Evolutionary conservation across 1,140 invertebrate genomes (phyloP).

Genomic region (Daktulosphaira vitifoliae): DNA sequence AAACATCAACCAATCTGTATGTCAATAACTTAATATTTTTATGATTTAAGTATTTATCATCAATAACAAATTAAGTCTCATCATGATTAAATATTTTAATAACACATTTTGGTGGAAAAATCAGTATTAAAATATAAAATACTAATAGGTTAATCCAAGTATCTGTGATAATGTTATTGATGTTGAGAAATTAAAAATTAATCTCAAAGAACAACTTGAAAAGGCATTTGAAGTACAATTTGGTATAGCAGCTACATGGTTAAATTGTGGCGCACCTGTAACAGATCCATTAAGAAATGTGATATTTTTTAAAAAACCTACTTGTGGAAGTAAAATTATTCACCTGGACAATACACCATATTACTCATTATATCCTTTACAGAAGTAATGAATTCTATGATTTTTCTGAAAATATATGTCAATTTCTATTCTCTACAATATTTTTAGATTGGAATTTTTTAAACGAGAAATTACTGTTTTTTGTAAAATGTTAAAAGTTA

Average conservation of each 20-base stretch:
- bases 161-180: too few species aligned
- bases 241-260: slow-evolving; percentile 5
- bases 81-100: too few species aligned
- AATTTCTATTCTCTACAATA: too few species aligned
- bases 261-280: slow-evolving; percentile 9
- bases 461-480: slow-evolving; percentile 27
- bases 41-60: too few species aligned
- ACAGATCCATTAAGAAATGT: slow-evolving; percentile 18
- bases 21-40: too few species aligned
- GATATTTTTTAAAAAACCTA: slow-evolving; percentile 19
- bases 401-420: too few species aligned
- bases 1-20: too few species aligned
- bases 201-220: slow-evolving; percentile 4
- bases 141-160: too few species aligned
- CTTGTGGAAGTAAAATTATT: not conserved
- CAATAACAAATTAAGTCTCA: too few species aligned
- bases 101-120: too few species aligned
- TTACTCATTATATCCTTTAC: slow-evolving; percentile 11
- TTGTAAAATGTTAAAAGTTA: not conserved
- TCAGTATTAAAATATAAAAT: too few species aligned
- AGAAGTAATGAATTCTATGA: slow-evolving; percentile 7
- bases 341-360: slow-evolving; percentile 5
- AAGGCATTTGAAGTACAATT: slow-evolving; percentile 15
- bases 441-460: slow-evolving; percentile 17
- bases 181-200: not conserved